Conservation (phyloP, 2,113 vertebrate species). For the Ramphastos sulfuratus region DNA sequence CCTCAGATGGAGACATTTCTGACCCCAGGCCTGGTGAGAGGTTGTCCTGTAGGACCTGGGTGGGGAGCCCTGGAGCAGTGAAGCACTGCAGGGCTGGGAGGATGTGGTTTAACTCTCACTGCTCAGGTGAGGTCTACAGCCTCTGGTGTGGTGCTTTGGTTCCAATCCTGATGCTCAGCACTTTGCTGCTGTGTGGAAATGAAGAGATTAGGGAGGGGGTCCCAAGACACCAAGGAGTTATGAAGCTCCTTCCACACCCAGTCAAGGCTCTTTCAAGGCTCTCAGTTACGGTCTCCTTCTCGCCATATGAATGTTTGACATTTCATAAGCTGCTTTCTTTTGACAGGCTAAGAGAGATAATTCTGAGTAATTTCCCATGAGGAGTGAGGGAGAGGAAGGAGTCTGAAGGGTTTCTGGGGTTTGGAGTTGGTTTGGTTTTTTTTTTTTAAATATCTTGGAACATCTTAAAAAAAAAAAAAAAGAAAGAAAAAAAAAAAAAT, state of each 20-base stretch:
- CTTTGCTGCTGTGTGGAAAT: background rate
- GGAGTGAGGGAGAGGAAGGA: background rate
- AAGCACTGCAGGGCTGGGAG: background rate
- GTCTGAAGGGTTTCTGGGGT: background rate
- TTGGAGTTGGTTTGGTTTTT: background rate
- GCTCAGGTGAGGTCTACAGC: no score
- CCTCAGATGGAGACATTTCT: background rate
- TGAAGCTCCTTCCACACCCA: background rate
- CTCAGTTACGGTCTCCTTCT: background rate
- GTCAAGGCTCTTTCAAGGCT: background rate
- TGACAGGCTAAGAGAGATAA: background rate
- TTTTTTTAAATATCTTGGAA: background rate
- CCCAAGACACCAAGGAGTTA: background rate
- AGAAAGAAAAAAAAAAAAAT: no score
- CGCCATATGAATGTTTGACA: background rate
- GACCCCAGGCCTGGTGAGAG: rapidly evolving
- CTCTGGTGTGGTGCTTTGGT: background rate
- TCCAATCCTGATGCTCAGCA: background rate
- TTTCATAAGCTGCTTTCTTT: background rate
- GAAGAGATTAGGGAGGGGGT: background rate
- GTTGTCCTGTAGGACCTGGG: rapidly evolving
- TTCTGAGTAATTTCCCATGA: slow-evolving; percentile 19
- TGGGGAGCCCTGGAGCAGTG: background rate
- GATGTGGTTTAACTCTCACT: background rate
- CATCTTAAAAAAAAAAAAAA: background rate